phyloP scores from a whole-genome alignment of 2,113 vertebrate genomes.

The Ceyx melanurus region DNA sequence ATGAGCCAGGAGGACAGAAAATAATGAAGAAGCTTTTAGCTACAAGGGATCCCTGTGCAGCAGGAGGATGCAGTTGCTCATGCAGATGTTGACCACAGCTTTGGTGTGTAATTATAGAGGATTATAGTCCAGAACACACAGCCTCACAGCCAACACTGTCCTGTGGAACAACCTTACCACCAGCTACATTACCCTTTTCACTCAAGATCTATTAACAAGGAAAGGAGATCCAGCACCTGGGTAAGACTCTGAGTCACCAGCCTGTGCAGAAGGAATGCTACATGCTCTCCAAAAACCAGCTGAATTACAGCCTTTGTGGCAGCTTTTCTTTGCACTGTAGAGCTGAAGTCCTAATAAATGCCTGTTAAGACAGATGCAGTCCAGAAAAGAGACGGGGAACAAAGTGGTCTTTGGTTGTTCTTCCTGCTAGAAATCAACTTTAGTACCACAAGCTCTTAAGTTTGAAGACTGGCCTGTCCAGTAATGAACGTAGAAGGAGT shows the following conservation, averaged over 20 bases:
- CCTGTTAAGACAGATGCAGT: not conserved
- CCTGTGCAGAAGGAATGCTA: too few relatives aligned
- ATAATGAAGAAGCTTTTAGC: not conserved
- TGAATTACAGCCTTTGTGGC: not conserved
- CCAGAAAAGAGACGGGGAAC: not conserved
- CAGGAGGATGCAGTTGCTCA: not conserved
- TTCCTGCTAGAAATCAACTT: not conserved
- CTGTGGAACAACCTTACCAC: not conserved
- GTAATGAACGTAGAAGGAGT: not conserved
- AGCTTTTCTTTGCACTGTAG: not conserved
- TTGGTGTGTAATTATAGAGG: not conserved
- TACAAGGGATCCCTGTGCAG: accelerated
- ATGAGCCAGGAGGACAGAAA: not conserved
- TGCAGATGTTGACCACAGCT: not conserved
- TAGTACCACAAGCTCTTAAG: not conserved
- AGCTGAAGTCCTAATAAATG: not conserved
- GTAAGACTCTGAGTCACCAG: not conserved
- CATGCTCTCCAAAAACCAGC: not conserved
- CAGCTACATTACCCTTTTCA: not conserved
- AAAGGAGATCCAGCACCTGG: not conserved
- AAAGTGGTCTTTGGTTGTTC: not conserved
- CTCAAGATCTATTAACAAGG: not conserved
- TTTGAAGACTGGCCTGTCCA: not conserved
- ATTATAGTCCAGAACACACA: not conserved
- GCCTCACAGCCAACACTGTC: not conserved